Conservation (phyloP, 2,113 vertebrate genomes). For the Xyrauchen texanus region DNA sequence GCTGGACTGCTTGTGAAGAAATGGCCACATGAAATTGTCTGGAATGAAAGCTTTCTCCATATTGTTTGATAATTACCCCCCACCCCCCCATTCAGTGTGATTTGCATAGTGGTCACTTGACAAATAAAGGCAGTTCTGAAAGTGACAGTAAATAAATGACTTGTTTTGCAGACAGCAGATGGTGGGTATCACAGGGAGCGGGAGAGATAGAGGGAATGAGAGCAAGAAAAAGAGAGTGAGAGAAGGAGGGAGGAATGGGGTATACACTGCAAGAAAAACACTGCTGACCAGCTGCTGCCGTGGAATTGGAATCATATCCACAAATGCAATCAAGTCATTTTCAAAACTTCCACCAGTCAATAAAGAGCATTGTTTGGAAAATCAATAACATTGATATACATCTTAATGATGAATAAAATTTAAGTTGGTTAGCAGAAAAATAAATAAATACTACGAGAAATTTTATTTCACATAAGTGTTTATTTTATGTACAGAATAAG, state of each 20-base stretch:
- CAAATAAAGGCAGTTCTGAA: slow-evolving; percentile 78
- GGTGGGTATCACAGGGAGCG: slow-evolving; percentile 83
- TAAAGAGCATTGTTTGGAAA: slow-evolving; percentile 8
- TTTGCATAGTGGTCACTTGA: slow-evolving; percentile 85
- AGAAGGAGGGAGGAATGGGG: slow-evolving; percentile 22
- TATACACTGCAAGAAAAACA: slow-evolving; percentile 50
- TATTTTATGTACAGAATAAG: no score
- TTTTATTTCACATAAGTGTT: no score
- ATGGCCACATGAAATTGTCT: slow-evolving; percentile 45
- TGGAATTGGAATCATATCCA: slow-evolving; percentile 55
- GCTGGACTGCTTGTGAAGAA: slow-evolving; percentile 52
- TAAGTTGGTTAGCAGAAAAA: background rate
- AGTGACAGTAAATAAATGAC: slow-evolving; percentile 84
- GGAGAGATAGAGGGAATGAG: slow-evolving; percentile 58
- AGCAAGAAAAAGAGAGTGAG: slow-evolving; percentile 17
- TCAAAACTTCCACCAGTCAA: slow-evolving; percentile 25
- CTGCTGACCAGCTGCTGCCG: slow-evolving; percentile 87
- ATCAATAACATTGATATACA: slow-evolving; percentile 42
- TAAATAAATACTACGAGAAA: background rate
- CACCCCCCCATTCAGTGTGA: slow-evolving; percentile 68
- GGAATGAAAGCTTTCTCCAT: slow-evolving; percentile 63
- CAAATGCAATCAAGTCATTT: slow-evolving; percentile 65
- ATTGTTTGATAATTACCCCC: slow-evolving; percentile 76
- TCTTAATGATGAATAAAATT: slow-evolving; percentile 8
- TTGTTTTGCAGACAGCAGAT: slow-evolving; percentile 94